phyloP scores from a whole-genome alignment of 2,888 invertebrate species.

The Drosophila fungiperda region DNA sequence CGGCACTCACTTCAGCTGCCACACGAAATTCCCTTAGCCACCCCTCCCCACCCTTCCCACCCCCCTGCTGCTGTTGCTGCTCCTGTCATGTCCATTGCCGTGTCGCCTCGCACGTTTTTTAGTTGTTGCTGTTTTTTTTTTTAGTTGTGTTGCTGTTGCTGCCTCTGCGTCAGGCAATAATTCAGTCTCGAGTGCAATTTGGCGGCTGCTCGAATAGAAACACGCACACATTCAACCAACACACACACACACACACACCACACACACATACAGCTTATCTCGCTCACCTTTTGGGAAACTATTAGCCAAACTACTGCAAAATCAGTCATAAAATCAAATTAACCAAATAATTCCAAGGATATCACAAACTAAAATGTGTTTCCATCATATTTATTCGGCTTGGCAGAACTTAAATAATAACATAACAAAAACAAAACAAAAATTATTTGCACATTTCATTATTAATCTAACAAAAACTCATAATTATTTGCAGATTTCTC shows the following conservation, averaged over 20 bases:
- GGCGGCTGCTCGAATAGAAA: constrained; percentile 43
- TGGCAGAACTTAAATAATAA: background rate
- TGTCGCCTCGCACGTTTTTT: constrained; percentile 53
- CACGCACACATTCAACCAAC: constrained; percentile 16
- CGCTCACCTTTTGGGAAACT: constrained; percentile 67
- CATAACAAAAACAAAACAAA: background rate
- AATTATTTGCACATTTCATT: background rate
- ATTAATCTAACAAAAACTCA: no score
- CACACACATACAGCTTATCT: constrained; percentile 42
- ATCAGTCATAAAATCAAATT: constrained; percentile 17
- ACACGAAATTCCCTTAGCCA: constrained; percentile 1
- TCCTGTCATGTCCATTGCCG: constrained; percentile 45
- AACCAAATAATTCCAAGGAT: background rate
- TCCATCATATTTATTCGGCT: background rate
- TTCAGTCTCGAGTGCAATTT: constrained; percentile 81
- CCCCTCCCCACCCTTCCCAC: background rate
- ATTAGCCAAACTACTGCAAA: constrained; percentile 40
- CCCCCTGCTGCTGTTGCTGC: background rate
- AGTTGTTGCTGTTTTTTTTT: constrained; percentile 29
- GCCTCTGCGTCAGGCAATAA: constrained; percentile 73
- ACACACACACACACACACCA: constrained; percentile 33
- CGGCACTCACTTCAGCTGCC: constrained; percentile 50
- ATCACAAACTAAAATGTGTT: background rate
- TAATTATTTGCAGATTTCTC: background rate
- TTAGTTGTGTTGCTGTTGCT: constrained; percentile 40